These are phyloP conservation scores for Chelonia mydas DNA, from an alignment of 2,797 vertebrate species.

Conservation along the genomic window DNA sequence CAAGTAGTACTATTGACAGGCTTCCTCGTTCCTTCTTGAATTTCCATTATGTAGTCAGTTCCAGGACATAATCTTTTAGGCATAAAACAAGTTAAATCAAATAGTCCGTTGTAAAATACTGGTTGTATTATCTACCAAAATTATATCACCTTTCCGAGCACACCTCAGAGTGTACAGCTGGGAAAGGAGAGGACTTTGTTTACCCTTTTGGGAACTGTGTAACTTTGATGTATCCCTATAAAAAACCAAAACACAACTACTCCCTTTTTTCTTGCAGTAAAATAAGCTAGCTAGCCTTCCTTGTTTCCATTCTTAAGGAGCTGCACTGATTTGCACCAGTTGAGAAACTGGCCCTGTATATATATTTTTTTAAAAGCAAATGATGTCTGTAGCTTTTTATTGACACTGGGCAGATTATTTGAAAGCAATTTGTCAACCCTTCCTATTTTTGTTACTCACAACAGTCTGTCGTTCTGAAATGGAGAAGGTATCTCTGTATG, in stretches of 20 bases:
- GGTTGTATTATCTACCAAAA: slow-evolving; percentile 36
- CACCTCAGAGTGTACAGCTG: slow-evolving; percentile 43
- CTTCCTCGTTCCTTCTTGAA: slow-evolving; percentile 42
- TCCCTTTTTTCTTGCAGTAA: neutral
- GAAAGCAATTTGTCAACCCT: neutral
- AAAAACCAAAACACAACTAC: neutral
- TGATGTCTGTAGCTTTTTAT: neutral
- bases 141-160: slow-evolving; percentile 40
- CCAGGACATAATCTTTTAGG: slow-evolving; percentile 9
- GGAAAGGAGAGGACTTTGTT: slow-evolving; percentile 32
- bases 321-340: neutral
- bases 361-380: slow-evolving; percentile 33
- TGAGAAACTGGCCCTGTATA: neutral
- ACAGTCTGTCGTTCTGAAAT: neutral
- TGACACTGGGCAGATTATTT: neutral
- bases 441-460: slow-evolving; percentile 36
- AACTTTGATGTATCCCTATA: slow-evolving; percentile 37
- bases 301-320: neutral
- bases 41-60: slow-evolving; percentile 33
- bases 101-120: slow-evolving; percentile 5
- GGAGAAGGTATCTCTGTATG: neutral
- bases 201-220: slow-evolving; percentile 48
- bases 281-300: neutral
- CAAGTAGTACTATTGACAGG: slow-evolving; percentile 5
- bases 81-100: neutral